Evolutionary conservation across 2,113 vertebrate genomes (phyloP).

Genomic region (Sakesphorus luctuosus): DNA sequence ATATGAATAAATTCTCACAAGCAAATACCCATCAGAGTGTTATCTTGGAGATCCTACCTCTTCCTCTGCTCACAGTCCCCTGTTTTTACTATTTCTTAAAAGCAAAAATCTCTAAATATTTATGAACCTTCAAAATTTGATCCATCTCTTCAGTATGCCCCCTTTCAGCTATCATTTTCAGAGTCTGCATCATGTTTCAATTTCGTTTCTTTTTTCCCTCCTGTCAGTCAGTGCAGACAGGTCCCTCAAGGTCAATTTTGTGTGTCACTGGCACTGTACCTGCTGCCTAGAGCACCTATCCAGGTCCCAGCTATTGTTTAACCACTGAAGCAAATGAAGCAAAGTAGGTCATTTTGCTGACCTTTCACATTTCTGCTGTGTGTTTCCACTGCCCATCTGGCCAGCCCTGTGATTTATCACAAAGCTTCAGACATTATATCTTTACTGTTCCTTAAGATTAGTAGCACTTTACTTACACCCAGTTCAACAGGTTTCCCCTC

Average conservation of each 20-base stretch:
- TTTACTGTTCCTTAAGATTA: background rate
- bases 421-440: background rate
- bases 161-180: background rate
- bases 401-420: background rate
- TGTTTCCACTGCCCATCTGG: accelerated
- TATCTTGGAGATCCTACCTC: background rate
- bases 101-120: background rate
- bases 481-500: background rate
- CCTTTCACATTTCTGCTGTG: background rate
- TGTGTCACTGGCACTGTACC: background rate
- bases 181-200: background rate
- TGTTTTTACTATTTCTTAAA: background rate
- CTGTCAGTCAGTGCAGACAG: too few species aligned
- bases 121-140: background rate
- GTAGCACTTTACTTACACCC: background rate
- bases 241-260: background rate
- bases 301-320: background rate
- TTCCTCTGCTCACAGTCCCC: background rate
- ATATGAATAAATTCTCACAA: background rate
- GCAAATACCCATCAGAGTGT: background rate
- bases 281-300: background rate
- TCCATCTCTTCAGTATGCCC: background rate
- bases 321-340: background rate
- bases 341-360: background rate
- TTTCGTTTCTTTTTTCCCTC: background rate